Evolutionary conservation across 2,888 invertebrate genomes (phyloP).

Genomic region (Nemoura dubitans): DNA sequence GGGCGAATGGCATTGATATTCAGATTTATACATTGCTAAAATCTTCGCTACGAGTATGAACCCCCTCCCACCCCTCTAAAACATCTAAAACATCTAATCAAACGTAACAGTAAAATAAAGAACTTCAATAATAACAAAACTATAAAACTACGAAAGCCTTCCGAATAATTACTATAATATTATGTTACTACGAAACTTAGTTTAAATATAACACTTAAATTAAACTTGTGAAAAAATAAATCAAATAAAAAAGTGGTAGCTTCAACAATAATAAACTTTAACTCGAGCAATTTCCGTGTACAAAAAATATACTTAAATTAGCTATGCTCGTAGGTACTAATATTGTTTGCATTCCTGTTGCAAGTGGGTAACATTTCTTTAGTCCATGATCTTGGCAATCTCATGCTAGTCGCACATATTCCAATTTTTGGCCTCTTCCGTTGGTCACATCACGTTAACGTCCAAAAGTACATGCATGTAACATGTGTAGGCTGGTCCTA

Average conservation of each 20-base stretch:
- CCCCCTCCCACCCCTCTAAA: conserved; percentile 42
- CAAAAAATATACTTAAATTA: conserved; percentile 23
- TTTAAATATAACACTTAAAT: conserved; percentile 52
- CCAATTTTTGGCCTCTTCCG: background rate
- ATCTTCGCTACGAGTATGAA: conserved; percentile 42
- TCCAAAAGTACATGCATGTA: background rate
- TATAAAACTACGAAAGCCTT: conserved; percentile 49
- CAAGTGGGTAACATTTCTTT: background rate
- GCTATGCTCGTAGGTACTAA: background rate
- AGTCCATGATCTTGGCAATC: background rate
- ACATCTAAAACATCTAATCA: conserved; percentile 49
- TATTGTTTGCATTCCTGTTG: background rate
- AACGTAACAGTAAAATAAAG: conserved; percentile 47
- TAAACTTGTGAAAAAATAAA: conserved; percentile 54
- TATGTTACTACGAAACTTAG: background rate
- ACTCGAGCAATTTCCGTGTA: conserved; percentile 13
- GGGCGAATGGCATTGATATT: conserved; percentile 48
- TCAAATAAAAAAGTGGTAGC: conserved; percentile 47
- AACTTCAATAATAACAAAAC: conserved; percentile 55
- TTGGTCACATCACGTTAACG: background rate
- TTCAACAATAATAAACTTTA: conserved; percentile 1
- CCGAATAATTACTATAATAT: background rate
- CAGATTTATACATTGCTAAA: conserved; percentile 33
- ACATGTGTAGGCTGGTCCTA: background rate
- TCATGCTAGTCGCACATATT: too few species aligned